A percentile compares a stretch with the other conserved stretches of the same genome.
Evolutionary conservation across 2,888 invertebrate species (phyloP).

Genomic region (Folsomia manolachei): DNA sequence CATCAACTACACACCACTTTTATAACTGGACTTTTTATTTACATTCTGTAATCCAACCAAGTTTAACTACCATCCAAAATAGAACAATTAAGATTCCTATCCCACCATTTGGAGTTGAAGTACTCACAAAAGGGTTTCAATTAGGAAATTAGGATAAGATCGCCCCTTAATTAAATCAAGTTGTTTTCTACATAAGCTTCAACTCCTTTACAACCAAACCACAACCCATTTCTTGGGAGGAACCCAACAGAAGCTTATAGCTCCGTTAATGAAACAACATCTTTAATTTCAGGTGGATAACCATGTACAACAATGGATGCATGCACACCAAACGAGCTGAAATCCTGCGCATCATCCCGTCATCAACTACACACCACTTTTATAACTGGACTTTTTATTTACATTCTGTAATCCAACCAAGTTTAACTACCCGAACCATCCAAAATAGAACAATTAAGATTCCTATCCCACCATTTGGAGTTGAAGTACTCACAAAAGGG

Average conservation of each 20-base stretch:
- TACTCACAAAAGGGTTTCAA: slow-evolving; percentile 19
- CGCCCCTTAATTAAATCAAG: slow-evolving; percentile 26
- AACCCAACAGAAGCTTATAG: neutral
- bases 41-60: neutral
- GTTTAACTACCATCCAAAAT: neutral
- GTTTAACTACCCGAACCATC: neutral
- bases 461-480: slow-evolving; percentile 8
- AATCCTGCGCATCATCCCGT: no score
- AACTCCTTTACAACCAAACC: slow-evolving; percentile 19
- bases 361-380: no score
- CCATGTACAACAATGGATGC: no score
- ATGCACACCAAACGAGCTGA: slow-evolving; percentile 16
- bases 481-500: slow-evolving; percentile 13
- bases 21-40: neutral
- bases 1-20: no score
- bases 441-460: slow-evolving; percentile 10
- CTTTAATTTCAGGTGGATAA: no score
- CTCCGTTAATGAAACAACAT: neutral
- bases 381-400: neutral
- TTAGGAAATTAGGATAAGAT: slow-evolving; percentile 32
- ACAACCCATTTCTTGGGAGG: neutral
- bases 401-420: neutral
- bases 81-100: slow-evolving; percentile 11
- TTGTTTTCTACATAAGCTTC: slow-evolving; percentile 8
- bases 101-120: slow-evolving; percentile 2